Percentiles rank a stretch among this genome's conserved stretches.
Conservation (phyloP, 2,797 vertebrate species). For the Tragopan temminckii region DNA sequence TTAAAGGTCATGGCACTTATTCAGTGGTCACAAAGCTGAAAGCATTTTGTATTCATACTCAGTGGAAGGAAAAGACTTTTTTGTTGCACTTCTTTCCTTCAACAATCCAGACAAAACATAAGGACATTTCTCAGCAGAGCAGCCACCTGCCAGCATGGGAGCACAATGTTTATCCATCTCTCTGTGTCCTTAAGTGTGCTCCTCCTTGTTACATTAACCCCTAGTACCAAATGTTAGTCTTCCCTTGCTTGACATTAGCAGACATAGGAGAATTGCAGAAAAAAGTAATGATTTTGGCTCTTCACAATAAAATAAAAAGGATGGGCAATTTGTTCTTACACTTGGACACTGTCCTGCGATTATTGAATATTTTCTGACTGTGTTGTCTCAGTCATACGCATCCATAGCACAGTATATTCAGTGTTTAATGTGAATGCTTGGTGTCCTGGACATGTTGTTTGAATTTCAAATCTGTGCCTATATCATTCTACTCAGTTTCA, state of each 20-base stretch:
- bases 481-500: background rate
- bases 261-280: background rate
- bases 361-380: background rate
- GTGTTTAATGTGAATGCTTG: background rate
- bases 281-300: background rate
- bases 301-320: background rate
- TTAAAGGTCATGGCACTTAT: background rate
- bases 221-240: conserved; percentile 19
- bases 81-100: background rate
- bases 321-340: background rate
- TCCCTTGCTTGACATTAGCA: background rate
- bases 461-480: background rate
- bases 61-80: background rate
- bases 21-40: background rate
- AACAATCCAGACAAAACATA: background rate
- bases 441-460: background rate
- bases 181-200: background rate
- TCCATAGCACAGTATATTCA: background rate
- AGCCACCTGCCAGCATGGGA: background rate
- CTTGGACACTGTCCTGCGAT: background rate
- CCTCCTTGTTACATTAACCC: conserved; percentile 37
- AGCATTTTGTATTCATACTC: background rate
- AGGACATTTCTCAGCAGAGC: conserved; percentile 16
- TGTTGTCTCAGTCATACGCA: background rate
- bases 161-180: background rate